phyloP scores from a whole-genome alignment of 2,113 vertebrate genomes.

The Cariama cristata region DNA sequence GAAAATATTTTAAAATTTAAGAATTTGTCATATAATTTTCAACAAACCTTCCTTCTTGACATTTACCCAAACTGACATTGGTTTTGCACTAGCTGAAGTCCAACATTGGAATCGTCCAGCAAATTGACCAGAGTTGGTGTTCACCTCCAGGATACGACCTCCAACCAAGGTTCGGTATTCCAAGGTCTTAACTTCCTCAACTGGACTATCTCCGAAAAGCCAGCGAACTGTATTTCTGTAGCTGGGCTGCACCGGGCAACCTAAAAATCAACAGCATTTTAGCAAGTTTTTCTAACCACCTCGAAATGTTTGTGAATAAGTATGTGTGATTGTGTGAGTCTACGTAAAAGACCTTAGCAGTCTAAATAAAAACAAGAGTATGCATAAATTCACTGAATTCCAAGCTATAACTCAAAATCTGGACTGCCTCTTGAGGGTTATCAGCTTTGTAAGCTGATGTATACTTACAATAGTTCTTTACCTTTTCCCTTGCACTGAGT shows the following conservation, averaged over 20 bases:
- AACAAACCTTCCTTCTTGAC: conserved; percentile 80
- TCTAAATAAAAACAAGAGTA: neutral
- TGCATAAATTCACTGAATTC: neutral
- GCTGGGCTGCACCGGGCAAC: conserved; percentile 75
- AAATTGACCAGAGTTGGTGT: conserved; percentile 71
- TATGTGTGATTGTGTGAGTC: neutral
- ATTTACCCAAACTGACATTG: conserved; percentile 79
- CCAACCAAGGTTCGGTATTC: conserved; percentile 73
- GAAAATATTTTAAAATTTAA: neutral
- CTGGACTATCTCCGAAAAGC: conserved; percentile 74
- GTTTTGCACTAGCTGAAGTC: conserved; percentile 69
- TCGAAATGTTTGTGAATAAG: neutral
- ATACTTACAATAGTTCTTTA: neutral
- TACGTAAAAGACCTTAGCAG: neutral
- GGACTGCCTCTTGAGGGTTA: neutral
- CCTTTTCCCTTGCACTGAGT: neutral
- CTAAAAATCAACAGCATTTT: conserved; percentile 38
- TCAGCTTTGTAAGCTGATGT: neutral
- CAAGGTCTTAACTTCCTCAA: conserved; percentile 63
- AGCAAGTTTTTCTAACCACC: neutral
- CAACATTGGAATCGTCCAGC: conserved; percentile 77
- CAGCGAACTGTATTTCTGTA: conserved; percentile 76
- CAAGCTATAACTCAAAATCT: neutral
- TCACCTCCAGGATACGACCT: conserved; percentile 84
- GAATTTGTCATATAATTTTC: conserved; percentile 56